These are phyloP conservation scores for Aplysia californica DNA, from an alignment of 1,140 invertebrate species.

Conservation along the genomic window DNA sequence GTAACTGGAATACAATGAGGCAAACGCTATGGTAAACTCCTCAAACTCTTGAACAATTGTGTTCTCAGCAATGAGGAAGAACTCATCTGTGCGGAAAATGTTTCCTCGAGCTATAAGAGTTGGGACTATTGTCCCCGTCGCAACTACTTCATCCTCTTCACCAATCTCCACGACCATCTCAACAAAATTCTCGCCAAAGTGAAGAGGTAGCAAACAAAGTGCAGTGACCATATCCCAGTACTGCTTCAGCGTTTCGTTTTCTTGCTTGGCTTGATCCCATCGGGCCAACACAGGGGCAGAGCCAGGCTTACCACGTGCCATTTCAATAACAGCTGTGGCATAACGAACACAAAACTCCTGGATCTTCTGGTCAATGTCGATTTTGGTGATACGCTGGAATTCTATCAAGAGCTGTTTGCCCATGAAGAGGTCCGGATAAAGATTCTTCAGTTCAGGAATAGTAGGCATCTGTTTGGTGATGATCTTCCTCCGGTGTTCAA, in stretches of 20 bases:
- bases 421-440: constrained; percentile 56
- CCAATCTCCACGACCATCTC: constrained; percentile 62
- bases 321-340: constrained; percentile 51
- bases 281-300: constrained; percentile 50
- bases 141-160: constrained; percentile 55
- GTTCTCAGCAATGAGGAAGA: constrained; percentile 61
- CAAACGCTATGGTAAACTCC: constrained; percentile 63
- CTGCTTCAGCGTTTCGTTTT: constrained; percentile 55
- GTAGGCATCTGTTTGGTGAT: constrained; percentile 59
- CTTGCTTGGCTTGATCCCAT: constrained; percentile 54
- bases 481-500: constrained; percentile 55
- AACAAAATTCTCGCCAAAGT: constrained; percentile 58
- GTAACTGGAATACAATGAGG: constrained; percentile 59
- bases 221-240: constrained; percentile 65
- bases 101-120: constrained; percentile 58
- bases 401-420: constrained; percentile 57
- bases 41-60: constrained; percentile 63
- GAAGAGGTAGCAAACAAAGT: constrained; percentile 55
- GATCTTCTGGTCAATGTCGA: constrained; percentile 61
- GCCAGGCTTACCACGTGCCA: constrained; percentile 47
- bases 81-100: constrained; percentile 61
- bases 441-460: constrained; percentile 52
- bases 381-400: constrained; percentile 57
- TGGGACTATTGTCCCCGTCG: constrained; percentile 60
- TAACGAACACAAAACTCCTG: constrained; percentile 61